These are phyloP conservation scores for Callipepla californica DNA, from an alignment of 2,113 vertebrate species.

Conservation along the genomic window DNA sequence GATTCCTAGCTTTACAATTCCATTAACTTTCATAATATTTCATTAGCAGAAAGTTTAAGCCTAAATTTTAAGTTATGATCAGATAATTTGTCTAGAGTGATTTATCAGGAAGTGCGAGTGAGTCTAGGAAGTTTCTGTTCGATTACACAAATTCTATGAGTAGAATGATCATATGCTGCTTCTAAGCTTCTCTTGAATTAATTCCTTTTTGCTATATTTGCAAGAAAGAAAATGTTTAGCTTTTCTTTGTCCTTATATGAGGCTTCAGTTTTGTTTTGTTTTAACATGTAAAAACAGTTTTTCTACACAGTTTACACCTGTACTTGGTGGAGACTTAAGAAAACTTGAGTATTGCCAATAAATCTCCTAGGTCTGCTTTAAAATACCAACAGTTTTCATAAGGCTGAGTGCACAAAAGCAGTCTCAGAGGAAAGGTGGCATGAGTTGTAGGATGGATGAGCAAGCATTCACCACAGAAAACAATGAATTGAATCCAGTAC, in stretches of 20 bases:
- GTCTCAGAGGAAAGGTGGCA: not conserved
- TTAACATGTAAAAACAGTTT: not conserved
- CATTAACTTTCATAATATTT: not conserved
- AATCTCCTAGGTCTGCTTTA: not conserved
- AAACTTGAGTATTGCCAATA: not conserved
- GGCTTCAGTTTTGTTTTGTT: rapidly evolving
- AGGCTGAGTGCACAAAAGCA: not conserved
- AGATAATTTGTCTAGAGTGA: not conserved
- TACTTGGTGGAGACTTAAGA: not conserved
- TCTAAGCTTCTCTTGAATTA: not conserved
- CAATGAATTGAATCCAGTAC: not conserved
- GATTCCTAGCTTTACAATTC: not conserved
- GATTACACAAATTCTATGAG: not conserved
- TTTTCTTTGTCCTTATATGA: not conserved
- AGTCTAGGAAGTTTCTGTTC: not conserved
- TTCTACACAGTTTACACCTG: not conserved
- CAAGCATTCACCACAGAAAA: not conserved
- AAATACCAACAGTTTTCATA: not conserved
- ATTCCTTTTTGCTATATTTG: not conserved
- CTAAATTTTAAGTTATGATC: not conserved
- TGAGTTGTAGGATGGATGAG: not conserved
- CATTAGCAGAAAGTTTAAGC: not conserved
- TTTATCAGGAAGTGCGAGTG: not conserved
- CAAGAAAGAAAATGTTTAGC: not conserved
- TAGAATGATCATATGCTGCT: rapidly evolving